These are phyloP conservation scores for Macrotis lagotis DNA, from an alignment of 2,113 vertebrate genomes.

Conservation along the genomic window DNA sequence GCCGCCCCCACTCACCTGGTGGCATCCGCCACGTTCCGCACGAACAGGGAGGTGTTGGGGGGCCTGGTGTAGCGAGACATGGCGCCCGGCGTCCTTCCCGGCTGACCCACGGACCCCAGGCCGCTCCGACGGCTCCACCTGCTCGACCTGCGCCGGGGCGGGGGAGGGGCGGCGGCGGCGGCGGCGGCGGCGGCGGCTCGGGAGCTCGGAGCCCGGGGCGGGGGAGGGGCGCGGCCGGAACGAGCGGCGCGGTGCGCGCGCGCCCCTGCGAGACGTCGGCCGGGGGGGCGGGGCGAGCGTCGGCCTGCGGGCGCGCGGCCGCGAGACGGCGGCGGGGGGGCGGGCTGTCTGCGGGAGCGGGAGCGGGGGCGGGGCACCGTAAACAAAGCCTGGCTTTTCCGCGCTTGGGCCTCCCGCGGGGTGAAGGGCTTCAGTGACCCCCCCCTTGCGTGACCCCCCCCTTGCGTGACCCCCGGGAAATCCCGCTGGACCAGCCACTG, in stretches of 20 bases:
- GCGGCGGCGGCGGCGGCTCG: background rate
- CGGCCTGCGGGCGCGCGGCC: background rate
- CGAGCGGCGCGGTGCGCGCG: background rate
- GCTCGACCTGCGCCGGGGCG: background rate
- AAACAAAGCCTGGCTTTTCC: too few relatives aligned
- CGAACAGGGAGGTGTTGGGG: slow-evolving; percentile 84
- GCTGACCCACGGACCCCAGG: background rate
- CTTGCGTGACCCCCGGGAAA: background rate
- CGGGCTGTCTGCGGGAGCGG: fast-evolving
- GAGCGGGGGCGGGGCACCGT: too few relatives aligned
- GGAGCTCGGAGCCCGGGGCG: background rate
- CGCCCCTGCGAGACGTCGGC: background rate
- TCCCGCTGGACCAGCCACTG: background rate
- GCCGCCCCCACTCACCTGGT: slow-evolving; percentile 77
- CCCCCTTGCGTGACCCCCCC: too few relatives aligned
- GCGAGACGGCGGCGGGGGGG: fast-evolving
- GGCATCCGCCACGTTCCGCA: slow-evolving; percentile 83
- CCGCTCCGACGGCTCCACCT: background rate
- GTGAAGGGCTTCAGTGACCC: too few relatives aligned
- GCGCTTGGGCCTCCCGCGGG: too few relatives aligned
- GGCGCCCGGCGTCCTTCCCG: slow-evolving; percentile 29
- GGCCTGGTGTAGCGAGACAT: slow-evolving; percentile 85
- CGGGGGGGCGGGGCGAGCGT: background rate
- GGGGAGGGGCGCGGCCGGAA: background rate
- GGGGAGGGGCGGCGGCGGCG: background rate